Base-by-base conservation (phyloP, 2,797 vertebrate species). In the Otolemur crassicaudatus region DNA sequence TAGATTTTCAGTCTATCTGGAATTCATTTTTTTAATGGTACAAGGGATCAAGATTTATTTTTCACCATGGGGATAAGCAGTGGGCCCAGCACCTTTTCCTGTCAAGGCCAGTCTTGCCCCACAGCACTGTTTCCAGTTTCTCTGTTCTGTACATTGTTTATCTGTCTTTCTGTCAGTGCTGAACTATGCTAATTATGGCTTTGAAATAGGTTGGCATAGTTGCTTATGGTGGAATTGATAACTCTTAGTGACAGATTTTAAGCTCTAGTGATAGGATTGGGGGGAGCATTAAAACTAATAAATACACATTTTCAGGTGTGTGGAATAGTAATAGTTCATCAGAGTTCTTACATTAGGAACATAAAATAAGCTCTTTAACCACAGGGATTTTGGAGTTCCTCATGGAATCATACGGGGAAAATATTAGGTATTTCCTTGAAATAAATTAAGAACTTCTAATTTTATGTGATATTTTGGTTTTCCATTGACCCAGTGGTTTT, bases 381-480 rank as follows among this genome's bases (percentile, higher is more conserved):
- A 23, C 43, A 77, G n/a, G 19, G 43, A 46, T 77, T 91, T 75
- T 11, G 53, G 31, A 14, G 3, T 94, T 80, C 81, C 60, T 76
- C 25, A 31, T 69, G 70, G 73, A 13, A 31, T 81, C 53, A 65
- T 92, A 4, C 4, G 13, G n/a, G 89, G 73, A 34, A 79, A 86
- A 86, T 58, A 67, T 31, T 91, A 91, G 91, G 16, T 56, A 27
- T 91, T 89, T 89, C 70, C 88, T 69, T 63, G 83, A 84, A 94
- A 37, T 79, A 77, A 84, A 72, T 87, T 46, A 79, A 65, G 7
- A 73, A 12, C 58, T 79, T 83, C 72, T 61, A 49, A 84, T 86
- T 94, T 53, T 65, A 14, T 79, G n/a, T 19, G 40, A 13, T 91
- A 87, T 75, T 97, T 90, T 90, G 77, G 27, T 73, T 96, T 97